Conservation (phyloP, 2,888 invertebrate species). For the Yponomeuta sedellus region DNA sequence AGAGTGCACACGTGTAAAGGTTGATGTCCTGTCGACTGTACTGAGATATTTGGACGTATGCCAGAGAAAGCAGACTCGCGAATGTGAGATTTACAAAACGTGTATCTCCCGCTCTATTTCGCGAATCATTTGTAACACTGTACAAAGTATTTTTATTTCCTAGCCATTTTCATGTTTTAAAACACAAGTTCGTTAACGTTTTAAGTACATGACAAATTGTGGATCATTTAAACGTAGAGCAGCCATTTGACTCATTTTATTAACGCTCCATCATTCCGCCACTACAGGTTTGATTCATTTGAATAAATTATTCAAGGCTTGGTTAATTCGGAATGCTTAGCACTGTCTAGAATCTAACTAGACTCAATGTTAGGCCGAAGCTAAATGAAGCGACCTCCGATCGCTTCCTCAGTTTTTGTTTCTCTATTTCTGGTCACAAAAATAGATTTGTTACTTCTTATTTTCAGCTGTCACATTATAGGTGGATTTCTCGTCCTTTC, state of each 20-base stretch:
- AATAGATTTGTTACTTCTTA: background rate
- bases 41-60: too few relatives aligned
- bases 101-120: background rate
- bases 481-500: too few relatives aligned
- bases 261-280: background rate
- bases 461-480: background rate
- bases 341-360: constrained; percentile 2
- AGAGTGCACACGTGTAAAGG: too few relatives aligned
- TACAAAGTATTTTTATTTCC: background rate
- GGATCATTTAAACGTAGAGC: background rate
- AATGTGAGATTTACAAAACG: too few relatives aligned
- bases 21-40: too few relatives aligned
- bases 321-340: constrained; percentile 1
- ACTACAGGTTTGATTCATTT: constrained; percentile 4
- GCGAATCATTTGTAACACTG: constrained; percentile 2
- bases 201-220: constrained; percentile 4
- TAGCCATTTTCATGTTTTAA: background rate
- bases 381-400: constrained; percentile 3
- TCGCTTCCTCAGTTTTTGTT: constrained; percentile 6
- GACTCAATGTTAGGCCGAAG: background rate
- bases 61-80: too few relatives aligned
- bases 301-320: constrained; percentile 8
- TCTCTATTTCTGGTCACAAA: background rate
- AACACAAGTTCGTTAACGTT: constrained; percentile 3
- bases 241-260: background rate